Conservation (phyloP, 2,888 invertebrate genomes). For the Iselma pallidipennis region DNA sequence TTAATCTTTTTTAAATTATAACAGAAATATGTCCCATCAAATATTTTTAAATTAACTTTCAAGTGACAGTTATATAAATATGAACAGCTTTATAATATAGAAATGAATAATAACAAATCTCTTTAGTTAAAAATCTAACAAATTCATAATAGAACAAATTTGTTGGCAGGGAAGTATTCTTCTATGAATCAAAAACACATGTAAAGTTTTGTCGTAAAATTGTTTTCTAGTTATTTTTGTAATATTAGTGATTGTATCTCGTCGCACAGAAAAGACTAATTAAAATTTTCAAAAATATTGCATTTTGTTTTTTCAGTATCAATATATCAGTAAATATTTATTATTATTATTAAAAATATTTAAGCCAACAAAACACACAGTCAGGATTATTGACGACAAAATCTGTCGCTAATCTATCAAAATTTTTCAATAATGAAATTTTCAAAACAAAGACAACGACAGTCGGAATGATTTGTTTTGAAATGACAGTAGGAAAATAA, state of each 20-base stretch:
- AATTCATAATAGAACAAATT: neutral
- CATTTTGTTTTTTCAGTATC: neutral
- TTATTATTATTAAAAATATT: too few species aligned
- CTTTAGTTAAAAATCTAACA: neutral
- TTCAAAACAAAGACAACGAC: neutral
- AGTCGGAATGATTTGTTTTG: neutral
- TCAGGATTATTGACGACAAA: neutral
- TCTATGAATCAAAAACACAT: neutral
- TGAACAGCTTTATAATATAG: neutral
- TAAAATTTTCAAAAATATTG: neutral
- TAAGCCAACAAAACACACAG: neutral
- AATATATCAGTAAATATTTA: too few species aligned
- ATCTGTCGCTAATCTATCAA: neutral
- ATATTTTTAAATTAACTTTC: too few species aligned
- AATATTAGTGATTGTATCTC: neutral
- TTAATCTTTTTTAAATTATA: too few species aligned
- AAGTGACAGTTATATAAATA: too few species aligned
- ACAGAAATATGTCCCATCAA: too few species aligned
- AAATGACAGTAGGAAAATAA: neutral
- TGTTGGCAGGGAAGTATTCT: neutral
- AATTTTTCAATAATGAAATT: neutral
- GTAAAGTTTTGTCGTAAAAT: neutral
- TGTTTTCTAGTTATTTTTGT: neutral
- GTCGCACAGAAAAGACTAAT: neutral
- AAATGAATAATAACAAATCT: neutral